phyloP scores from a whole-genome alignment of 2,888 invertebrate genomes.

The Catocala nupta region DNA sequence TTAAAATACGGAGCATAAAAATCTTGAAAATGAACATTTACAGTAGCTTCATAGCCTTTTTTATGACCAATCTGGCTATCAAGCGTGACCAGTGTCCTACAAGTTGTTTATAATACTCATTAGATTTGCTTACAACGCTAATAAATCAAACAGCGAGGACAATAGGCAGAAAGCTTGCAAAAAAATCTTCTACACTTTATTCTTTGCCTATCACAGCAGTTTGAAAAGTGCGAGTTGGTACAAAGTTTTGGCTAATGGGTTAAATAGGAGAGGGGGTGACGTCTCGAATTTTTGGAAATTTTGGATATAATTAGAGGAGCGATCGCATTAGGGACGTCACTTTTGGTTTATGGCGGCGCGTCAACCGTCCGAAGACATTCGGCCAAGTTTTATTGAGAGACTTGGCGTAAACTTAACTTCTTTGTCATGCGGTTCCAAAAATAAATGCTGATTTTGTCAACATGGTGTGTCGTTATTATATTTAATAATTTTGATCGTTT shows the following conservation, averaged over 20 bases:
- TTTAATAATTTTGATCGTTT: too few relatives aligned
- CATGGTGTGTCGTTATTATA: not conserved
- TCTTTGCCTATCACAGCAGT: conserved; percentile 58
- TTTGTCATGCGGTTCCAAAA: conserved; percentile 32
- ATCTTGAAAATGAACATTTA: too few relatives aligned
- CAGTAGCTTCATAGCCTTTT: too few relatives aligned
- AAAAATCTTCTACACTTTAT: conserved; percentile 26
- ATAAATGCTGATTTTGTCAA: conserved; percentile 13
- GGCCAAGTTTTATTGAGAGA: conserved; percentile 65
- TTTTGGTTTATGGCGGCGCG: conserved; percentile 78
- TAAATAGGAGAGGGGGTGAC: conserved; percentile 67
- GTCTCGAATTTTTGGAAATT: conserved; percentile 79
- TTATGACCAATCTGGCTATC: too few relatives aligned
- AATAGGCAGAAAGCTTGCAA: not conserved
- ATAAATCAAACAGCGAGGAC: too few relatives aligned
- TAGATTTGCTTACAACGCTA: too few relatives aligned
- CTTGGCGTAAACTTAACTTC: conserved; percentile 54
- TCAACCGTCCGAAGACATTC: conserved; percentile 35
- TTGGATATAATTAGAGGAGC: conserved; percentile 81
- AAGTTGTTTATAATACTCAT: too few relatives aligned
- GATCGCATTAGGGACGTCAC: conserved; percentile 83
- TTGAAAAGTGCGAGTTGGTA: conserved; percentile 74
- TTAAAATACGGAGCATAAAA: too few relatives aligned
- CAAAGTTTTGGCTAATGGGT: conserved; percentile 80
- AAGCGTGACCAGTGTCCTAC: too few relatives aligned